phyloP scores from a whole-genome alignment of 2,888 invertebrate genomes.

The Amphipyra berbera region DNA sequence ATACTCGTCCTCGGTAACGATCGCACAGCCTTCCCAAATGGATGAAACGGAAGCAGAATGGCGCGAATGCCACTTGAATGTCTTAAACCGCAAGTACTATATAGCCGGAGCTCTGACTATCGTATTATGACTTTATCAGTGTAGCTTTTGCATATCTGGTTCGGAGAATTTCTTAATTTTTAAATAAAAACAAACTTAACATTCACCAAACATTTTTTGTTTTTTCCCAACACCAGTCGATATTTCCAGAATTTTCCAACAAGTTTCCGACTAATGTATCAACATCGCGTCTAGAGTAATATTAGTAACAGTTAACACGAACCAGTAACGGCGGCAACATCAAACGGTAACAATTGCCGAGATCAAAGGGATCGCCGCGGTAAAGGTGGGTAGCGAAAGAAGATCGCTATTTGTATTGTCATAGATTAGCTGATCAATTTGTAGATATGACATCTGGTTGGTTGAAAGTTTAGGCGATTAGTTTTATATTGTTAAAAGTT shows the following conservation, averaged over 20 bases:
- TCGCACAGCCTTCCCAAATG: no score
- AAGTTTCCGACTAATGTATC: constrained; percentile 46
- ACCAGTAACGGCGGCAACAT: constrained; percentile 69
- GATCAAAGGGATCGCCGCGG: constrained; percentile 75
- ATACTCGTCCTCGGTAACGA: no score
- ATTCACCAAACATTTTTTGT: neutral
- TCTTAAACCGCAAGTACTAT: no score
- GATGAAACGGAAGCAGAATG: no score
- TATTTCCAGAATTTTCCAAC: constrained; percentile 49
- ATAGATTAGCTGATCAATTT: constrained; percentile 50
- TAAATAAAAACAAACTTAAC: no score
- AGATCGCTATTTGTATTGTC: constrained; percentile 53
- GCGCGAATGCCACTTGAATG: no score
- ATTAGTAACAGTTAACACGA: constrained; percentile 75
- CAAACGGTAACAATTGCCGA: constrained; percentile 64
- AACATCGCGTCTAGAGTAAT: constrained; percentile 72
- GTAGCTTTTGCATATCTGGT: no score
- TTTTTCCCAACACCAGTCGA: constrained; percentile 6
- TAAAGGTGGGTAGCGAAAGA: constrained; percentile 62
- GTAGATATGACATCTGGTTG: constrained; percentile 49
- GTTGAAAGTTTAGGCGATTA: constrained; percentile 34
- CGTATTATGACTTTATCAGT: no score
- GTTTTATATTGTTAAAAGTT: constrained; percentile 40
- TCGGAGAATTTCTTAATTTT: no score
- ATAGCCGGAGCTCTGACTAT: no score